A percentile compares a stretch with the other conserved stretches of the same genome.
Conservation (phyloP, 2,888 invertebrate genomes). For the Subacronicta megacephala region DNA sequence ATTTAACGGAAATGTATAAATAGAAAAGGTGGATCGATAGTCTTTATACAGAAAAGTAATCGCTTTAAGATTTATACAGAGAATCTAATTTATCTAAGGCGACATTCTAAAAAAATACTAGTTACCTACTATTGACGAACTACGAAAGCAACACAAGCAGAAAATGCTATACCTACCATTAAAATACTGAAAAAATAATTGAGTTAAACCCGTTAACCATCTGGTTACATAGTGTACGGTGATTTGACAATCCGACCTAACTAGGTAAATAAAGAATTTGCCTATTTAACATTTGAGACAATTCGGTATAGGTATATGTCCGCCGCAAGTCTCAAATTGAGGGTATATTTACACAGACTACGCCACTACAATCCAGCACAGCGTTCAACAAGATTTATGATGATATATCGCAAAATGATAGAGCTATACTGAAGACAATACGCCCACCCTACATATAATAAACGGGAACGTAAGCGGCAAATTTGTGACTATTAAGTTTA, state of each 20-base stretch:
- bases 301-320: conserved; percentile 60
- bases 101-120: no score
- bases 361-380: conserved; percentile 65
- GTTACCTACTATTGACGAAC: no score
- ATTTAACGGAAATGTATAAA: no score
- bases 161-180: no score
- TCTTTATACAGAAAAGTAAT: no score
- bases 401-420: conserved; percentile 76
- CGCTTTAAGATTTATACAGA: no score
- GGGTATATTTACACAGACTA: conserved; percentile 60
- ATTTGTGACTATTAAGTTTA: not conserved
- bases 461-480: conserved; percentile 52
- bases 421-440: conserved; percentile 59
- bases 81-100: no score
- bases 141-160: no score
- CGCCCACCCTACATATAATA: conserved; percentile 62
- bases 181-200: no score
- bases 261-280: conserved; percentile 66
- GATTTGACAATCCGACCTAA: conserved; percentile 55
- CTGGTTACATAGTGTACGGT: conserved; percentile 19
- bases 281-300: conserved; percentile 65
- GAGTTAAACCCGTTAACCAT: conserved; percentile 22
- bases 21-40: no score
- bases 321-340: conserved; percentile 64
- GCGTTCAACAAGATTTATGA: conserved; percentile 79